phyloP scores from a whole-genome alignment of 2,113 vertebrate genomes.

The Clarias gariepinus region DNA sequence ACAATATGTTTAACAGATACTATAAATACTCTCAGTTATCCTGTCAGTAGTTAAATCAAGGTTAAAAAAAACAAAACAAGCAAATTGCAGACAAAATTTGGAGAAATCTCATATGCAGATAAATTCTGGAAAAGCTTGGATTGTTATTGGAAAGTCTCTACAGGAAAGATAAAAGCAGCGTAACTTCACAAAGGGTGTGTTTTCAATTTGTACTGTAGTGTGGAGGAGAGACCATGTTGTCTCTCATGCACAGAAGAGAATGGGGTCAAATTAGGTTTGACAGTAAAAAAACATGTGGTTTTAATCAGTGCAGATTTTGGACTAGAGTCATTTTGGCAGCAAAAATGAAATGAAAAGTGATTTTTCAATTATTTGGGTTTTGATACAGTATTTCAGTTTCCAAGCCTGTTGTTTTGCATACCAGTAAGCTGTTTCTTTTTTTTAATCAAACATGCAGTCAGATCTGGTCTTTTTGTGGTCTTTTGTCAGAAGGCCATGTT shows the following conservation, averaged over 20 bases:
- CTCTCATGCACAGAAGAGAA: constrained; percentile 52
- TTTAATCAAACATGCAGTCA: background rate
- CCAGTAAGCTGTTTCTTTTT: background rate
- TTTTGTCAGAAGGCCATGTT: background rate
- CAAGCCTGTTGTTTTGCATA: constrained; percentile 48
- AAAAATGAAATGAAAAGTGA: constrained; percentile 60
- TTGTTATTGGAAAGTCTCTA: constrained; percentile 57
- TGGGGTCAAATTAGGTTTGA: constrained; percentile 38
- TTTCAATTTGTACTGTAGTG: background rate
- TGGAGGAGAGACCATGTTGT: background rate
- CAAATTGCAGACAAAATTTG: background rate
- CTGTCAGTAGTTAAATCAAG: constrained; percentile 16
- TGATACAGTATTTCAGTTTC: constrained; percentile 43
- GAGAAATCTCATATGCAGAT: constrained; percentile 28
- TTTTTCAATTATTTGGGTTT: background rate
- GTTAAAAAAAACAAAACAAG: background rate
- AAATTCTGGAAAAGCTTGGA: constrained; percentile 62
- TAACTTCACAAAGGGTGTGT: constrained; percentile 35
- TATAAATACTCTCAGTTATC: constrained; percentile 16
- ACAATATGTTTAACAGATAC: background rate
- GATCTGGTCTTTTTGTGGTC: background rate
- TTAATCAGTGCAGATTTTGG: constrained; percentile 55
- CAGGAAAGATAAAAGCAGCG: constrained; percentile 61
- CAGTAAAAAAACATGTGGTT: constrained; percentile 63
- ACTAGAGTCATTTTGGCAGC: constrained; percentile 53